Evolutionary conservation across 2,113 vertebrate genomes (phyloP), one percentile per base, ranked within the genome.

Genomic region (Uria aalge): DNA sequence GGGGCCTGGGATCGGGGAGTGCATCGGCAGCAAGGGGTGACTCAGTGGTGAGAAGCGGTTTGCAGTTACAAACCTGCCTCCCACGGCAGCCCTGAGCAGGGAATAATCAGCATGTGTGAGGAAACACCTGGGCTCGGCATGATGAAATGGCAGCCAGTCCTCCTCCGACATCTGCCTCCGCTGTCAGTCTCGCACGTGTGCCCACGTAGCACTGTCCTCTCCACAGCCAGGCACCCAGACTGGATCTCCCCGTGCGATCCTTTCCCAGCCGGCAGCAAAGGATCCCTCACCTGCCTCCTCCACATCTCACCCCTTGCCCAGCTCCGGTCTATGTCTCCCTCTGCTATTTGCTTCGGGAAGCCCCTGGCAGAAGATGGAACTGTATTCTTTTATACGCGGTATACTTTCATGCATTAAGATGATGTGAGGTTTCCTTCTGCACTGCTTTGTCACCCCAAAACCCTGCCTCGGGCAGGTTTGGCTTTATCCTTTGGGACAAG

Each of bases 31-130:
- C 59, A 8, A 52, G 48, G 30, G 36, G 48, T 94, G 93, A 94
- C 80, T 97, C 91, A 92, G 89, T 76, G 75, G 69, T 5, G 76
- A 77, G 56, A 48, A 81, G 45, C 1, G 0, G 13, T 53, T 91
- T 67, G 26, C 50, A 34, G 77, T 27, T 64, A 64, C 91, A 72
- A 69, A 69, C 55, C 62, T 30, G 36, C 87, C 89, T 91, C 93
- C 90, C 81, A 76, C 74, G 1, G 36, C 0, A 1, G 2, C 64
- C 59, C 47, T 18, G 57, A 47, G 63, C 36, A 23, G 68, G 72
- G 62, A 94, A 56, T 4, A 21, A 16, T 9, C 82, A 24, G 63
- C 2, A 1, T 38, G 2, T 57, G 57, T 5, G 4, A 78, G 69
- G 80, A 72, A 68, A 45, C 68, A 72, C 8, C 0, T 24, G 34